phyloP scores from a whole-genome alignment of 64 coral and sea anemone genomes.

The Pocillopora damicornis region DNA sequence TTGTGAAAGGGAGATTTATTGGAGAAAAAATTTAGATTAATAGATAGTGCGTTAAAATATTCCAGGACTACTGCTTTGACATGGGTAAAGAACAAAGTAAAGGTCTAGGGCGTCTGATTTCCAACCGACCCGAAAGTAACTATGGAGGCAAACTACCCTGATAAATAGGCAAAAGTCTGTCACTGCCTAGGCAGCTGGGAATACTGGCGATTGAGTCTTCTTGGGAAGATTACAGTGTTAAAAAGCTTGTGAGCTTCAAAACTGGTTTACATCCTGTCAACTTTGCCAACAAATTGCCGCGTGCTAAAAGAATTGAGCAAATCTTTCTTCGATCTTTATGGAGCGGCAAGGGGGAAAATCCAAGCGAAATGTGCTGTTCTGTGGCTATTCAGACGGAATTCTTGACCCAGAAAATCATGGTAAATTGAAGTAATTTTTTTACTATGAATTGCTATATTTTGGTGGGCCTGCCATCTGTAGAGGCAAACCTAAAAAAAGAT shows the following conservation, averaged over 20 bases:
- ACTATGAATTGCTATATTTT: no score
- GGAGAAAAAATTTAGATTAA: no score
- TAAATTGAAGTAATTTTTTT: no score
- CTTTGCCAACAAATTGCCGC: background rate
- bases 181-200: constrained; percentile 4
- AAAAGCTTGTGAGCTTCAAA: background rate
- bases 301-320: constrained; percentile 11
- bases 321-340: constrained; percentile 19
- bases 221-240: constrained; percentile 21
- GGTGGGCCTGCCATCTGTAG: no score
- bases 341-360: no score
- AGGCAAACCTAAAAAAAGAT: no score
- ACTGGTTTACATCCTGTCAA: constrained; percentile 18
- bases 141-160: background rate
- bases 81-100: background rate
- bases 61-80: no score
- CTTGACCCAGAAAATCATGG: no score
- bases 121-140: background rate
- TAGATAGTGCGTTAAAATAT: no score
- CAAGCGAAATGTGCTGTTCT: no score
- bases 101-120: background rate
- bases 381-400: no score
- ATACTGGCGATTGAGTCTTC: constrained; percentile 6
- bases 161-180: constrained; percentile 26
- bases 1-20: no score